A percentile compares a stretch with the other conserved stretches of the same genome.
Conservation (phyloP, 2,797 vertebrate genomes). For the Schizothorax lantsangensis region DNA sequence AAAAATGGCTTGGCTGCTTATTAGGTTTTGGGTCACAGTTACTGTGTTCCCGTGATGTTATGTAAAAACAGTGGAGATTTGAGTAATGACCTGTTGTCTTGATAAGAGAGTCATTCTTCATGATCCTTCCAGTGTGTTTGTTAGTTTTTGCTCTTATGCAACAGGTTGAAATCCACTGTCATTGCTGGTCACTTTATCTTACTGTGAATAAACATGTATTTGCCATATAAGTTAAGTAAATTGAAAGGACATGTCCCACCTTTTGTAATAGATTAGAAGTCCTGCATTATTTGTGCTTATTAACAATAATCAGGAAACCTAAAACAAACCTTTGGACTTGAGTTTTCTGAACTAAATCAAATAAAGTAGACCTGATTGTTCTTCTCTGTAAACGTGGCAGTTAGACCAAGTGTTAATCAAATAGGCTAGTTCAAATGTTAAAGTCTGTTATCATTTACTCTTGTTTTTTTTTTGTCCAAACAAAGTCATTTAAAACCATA, state of each 20-base stretch:
- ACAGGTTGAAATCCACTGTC: slow-evolving; percentile 35
- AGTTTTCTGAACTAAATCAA: not conserved
- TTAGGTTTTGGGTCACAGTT: not conserved
- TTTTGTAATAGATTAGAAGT: not conserved
- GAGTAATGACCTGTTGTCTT: not conserved
- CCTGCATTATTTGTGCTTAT: not conserved
- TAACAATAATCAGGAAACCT: not conserved
- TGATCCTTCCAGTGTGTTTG: not conserved
- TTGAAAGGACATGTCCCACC: not conserved
- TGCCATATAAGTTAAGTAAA: not conserved
- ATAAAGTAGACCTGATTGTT: not conserved
- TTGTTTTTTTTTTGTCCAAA: not conserved
- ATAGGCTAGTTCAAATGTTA: not conserved
- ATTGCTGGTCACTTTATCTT: not conserved
- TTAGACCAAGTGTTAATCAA: not conserved
- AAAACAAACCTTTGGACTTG: not conserved
- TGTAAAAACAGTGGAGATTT: slow-evolving; percentile 9
- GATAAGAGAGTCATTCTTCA: not conserved
- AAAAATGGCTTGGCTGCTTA: not conserved
- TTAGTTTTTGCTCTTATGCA: slow-evolving; percentile 27
- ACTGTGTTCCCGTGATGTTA: not conserved
- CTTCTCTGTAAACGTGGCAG: not conserved
- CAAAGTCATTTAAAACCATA: not conserved
- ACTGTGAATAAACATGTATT: not conserved
- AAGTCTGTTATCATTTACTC: not conserved